Evolutionary conservation across 2,888 invertebrate species (phyloP), one percentile per base, ranked within the genome.

Genomic region (Ischnus inquisitorius): DNA sequence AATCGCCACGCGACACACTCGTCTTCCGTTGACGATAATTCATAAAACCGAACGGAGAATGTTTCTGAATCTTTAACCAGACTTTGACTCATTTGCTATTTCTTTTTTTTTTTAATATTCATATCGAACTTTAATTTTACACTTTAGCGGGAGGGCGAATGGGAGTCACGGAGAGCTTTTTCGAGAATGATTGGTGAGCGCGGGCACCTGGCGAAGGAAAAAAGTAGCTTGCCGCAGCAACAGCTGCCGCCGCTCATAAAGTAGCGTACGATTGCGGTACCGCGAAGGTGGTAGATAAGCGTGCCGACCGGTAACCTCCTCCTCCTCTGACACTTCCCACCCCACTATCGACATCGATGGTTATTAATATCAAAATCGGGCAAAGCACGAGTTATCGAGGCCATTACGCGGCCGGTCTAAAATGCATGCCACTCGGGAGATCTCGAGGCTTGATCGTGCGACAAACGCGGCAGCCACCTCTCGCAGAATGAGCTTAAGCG

Each of bases 331-430:
- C 34, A 6, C 34, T 1, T 34, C 34, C 34, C 34, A 6, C 6
- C 34, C 34, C 34, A n/a, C 25, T 39, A 48, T 12, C 62, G 16
- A 51, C 34, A 60, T 83, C 76, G 76, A 83, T 76, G 82, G 83
- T 84, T 83, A 84, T 85, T 82, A 79, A 84, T 79, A 84, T 82
- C 72, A 54, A 54, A 85, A 85, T 85, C 76, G 76, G 74, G 76
- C 51, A 64, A 79, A 85, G 84, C 85, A 79, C 77, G 82, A 84
- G 84, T 85, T 84, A 83, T 83, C 83, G 79, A 43, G 51, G 79
- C 81, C 83, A 84, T 85, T 85, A 82, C 79, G 84, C 82, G 72
- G 22, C 71, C 74, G 74, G 84, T 82, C 78, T 72, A 65, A 85
- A 82, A 85, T 85, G 84, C 79, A 81, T 84, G 84, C 81, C 79